Evolutionary conservation across 2,113 vertebrate species (phyloP).

Genomic region (Solenodon paradoxus): DNA sequence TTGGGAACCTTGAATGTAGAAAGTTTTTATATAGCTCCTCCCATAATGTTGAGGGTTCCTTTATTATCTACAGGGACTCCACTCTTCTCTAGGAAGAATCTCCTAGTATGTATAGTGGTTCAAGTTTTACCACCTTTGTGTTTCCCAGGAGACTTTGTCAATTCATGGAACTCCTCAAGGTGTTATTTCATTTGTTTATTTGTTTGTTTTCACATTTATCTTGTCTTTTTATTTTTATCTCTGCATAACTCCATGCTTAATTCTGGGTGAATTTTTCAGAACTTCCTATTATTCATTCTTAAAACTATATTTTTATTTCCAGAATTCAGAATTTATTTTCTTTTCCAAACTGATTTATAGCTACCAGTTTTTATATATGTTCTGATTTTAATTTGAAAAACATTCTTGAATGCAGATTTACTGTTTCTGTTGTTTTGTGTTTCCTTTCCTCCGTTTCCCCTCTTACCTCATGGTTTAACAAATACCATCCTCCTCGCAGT

Average conservation of each 20-base stretch:
- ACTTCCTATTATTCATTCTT: not conserved
- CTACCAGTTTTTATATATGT: not conserved
- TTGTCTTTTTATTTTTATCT: not conserved
- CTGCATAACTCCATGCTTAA: not conserved
- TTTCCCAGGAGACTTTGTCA: not conserved
- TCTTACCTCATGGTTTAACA: not conserved
- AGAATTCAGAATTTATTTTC: constrained; percentile 22
- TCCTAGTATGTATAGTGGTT: not conserved
- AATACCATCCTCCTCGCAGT: too few relatives aligned
- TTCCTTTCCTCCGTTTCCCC: not conserved
- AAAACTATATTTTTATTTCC: not conserved
- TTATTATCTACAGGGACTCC: not conserved
- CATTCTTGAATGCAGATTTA: not conserved
- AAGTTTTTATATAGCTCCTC: not conserved
- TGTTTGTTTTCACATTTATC: not conserved
- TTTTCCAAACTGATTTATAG: not conserved
- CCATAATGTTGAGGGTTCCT: not conserved
- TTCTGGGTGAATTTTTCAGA: not conserved
- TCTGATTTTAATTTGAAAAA: constrained; percentile 30
- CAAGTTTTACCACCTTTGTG: not conserved
- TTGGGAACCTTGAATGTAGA: not conserved
- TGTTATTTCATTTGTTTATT: not conserved
- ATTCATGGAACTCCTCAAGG: not conserved
- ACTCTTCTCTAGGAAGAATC: not conserved
- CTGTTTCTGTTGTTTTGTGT: not conserved